Percentiles rank a stretch among this genome's conserved stretches.
Conservation (phyloP, 1,140 invertebrate genomes). For the Maniola jurtina region DNA sequence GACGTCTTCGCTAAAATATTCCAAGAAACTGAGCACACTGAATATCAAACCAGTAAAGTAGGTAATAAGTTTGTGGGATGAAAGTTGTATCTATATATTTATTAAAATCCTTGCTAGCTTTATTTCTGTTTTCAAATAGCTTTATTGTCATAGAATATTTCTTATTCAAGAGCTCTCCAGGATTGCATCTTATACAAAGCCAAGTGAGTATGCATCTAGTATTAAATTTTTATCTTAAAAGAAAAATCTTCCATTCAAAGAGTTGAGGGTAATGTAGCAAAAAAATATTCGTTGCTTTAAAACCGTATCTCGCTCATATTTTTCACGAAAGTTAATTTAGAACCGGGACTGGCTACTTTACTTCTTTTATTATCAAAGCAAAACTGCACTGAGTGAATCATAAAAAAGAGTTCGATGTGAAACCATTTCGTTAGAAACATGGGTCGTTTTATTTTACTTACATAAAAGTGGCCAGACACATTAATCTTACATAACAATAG, state of each 20-base stretch:
- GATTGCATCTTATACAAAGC: slow-evolving; percentile 26
- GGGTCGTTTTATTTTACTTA: slow-evolving; percentile 18
- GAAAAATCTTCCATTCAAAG: slow-evolving; percentile 24
- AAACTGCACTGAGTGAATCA: slow-evolving; percentile 15
- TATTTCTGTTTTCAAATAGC: slow-evolving; percentile 13
- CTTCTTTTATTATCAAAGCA: slow-evolving; percentile 20
- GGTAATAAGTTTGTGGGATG: not conserved
- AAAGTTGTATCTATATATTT: slow-evolving; percentile 2
- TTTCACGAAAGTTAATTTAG: slow-evolving; percentile 18
- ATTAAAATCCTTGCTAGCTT: not conserved
- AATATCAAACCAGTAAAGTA: slow-evolving; percentile 5
- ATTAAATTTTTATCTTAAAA: slow-evolving; percentile 25
- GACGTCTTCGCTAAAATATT: not conserved
- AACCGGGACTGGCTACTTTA: not conserved
- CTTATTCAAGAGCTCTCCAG: slow-evolving; percentile 12
- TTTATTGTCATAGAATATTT: slow-evolving; percentile 17
- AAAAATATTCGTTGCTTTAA: slow-evolving; percentile 26
- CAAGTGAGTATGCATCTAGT: slow-evolving; percentile 21
- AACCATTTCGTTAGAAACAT: slow-evolving; percentile 16
- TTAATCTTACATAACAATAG: slow-evolving; percentile 46
- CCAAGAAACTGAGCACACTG: not conserved
- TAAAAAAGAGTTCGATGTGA: slow-evolving; percentile 15
- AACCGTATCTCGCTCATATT: slow-evolving; percentile 17
- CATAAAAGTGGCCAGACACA: slow-evolving; percentile 38
- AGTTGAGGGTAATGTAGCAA: slow-evolving; percentile 28